Evolutionary conservation across 2,113 vertebrate genomes (phyloP).

Genomic region (Gasterosteus nipponicus): DNA sequence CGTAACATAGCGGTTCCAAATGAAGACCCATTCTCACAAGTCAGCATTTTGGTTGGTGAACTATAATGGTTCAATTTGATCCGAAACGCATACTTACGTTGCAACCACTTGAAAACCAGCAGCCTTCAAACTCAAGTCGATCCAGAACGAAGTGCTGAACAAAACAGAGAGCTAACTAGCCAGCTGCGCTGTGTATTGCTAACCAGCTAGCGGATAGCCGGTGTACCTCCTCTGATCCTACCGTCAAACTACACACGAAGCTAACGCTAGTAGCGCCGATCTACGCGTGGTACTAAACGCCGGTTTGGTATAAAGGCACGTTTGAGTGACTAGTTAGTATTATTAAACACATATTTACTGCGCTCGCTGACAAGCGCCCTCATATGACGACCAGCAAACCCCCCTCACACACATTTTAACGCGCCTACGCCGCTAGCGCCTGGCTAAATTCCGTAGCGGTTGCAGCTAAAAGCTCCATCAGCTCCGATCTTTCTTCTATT

Average conservation of each 20-base stretch:
- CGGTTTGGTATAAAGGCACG: neutral
- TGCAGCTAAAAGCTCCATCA: slow-evolving; percentile 22
- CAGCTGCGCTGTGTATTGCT: neutral
- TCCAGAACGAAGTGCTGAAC: no score
- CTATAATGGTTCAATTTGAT: neutral
- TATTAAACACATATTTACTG: neutral
- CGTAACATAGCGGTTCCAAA: slow-evolving; percentile 12
- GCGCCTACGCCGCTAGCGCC: slow-evolving; percentile 38
- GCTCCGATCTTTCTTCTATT: neutral
- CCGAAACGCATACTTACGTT: slow-evolving; percentile 36
- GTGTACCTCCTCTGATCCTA: slow-evolving; percentile 33
- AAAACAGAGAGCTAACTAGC: no score
- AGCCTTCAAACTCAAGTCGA: neutral
- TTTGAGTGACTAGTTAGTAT: neutral
- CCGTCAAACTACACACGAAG: slow-evolving; percentile 44
- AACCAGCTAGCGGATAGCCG: slow-evolving; percentile 49
- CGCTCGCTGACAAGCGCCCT: neutral
- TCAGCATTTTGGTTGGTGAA: neutral
- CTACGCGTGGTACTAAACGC: neutral
- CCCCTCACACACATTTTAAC: slow-evolving; percentile 20
- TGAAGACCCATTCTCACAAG: slow-evolving; percentile 6
- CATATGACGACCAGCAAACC: neutral
- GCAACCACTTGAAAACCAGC: neutral
- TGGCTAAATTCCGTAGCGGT: slow-evolving; percentile 74
- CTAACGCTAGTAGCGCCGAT: slow-evolving; percentile 22